These are phyloP conservation scores for Ceratina japonica DNA, from an alignment of 1,140 invertebrate genomes.

Conservation along the genomic window DNA sequence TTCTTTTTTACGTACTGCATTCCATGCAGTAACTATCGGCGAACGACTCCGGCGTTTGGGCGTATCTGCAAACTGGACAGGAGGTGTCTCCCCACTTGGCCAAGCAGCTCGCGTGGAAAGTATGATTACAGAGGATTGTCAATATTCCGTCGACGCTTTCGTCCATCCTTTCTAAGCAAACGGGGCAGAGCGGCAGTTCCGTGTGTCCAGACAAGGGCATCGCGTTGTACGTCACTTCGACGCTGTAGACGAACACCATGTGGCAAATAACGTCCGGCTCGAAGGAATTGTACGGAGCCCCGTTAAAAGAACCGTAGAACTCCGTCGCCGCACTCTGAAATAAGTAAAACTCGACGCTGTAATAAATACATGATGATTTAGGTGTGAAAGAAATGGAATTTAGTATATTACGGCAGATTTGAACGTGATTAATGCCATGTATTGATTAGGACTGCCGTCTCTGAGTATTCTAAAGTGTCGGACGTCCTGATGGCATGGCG, in stretches of 20 bases:
- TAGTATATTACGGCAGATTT: constrained; percentile 80
- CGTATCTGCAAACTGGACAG: constrained; percentile 88
- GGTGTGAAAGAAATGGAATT: background rate
- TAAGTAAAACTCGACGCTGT: constrained; percentile 1
- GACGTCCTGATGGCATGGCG: constrained; percentile 94
- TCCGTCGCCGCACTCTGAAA: constrained; percentile 89
- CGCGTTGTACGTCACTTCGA: constrained; percentile 89
- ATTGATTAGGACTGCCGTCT: constrained; percentile 94
- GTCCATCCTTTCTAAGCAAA: constrained; percentile 98
- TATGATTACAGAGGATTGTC: constrained; percentile 99
- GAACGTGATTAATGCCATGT: constrained; percentile 97
- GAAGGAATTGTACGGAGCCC: constrained; percentile 93
- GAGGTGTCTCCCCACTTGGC: constrained; percentile 98
- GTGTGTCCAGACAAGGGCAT: constrained; percentile 90
- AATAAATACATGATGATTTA: background rate
- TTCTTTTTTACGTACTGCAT: constrained; percentile 81
- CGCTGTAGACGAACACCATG: constrained; percentile 95
- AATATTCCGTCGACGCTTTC: constrained; percentile 98
- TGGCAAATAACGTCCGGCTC: constrained; percentile 95
- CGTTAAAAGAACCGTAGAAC: constrained; percentile 97
- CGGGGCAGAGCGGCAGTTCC: constrained; percentile 98
- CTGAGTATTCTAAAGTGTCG: constrained; percentile 95
- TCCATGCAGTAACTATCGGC: constrained; percentile 91
- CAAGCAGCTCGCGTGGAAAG: constrained; percentile 97
- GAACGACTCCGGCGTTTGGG: constrained; percentile 94